Conservation (phyloP, 2,797 vertebrate genomes). For the Malurus leucopterus region DNA sequence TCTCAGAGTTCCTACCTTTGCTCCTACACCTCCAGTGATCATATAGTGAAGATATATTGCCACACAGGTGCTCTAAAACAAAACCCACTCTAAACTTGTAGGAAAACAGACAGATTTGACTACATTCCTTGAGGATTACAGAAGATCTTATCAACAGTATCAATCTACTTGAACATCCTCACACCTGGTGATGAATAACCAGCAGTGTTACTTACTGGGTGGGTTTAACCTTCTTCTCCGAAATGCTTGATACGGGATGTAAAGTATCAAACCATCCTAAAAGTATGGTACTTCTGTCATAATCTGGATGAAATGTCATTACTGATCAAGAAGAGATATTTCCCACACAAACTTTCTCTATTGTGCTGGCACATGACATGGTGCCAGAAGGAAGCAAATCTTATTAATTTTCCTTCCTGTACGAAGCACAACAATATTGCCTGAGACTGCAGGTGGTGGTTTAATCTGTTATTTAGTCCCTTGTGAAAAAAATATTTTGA, state of each 20-base stretch:
- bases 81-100: background rate
- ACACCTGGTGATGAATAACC: background rate
- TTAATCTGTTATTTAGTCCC: background rate
- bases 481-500: background rate
- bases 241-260: background rate
- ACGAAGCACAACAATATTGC: background rate
- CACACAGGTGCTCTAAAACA: background rate
- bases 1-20: background rate
- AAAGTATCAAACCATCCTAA: background rate
- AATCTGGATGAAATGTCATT: background rate
- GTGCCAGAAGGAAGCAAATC: background rate
- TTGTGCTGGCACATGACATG: background rate
- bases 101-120: background rate
- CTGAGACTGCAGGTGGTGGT: rapidly evolving
- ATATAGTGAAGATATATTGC: background rate
- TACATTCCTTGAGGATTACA: background rate
- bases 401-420: background rate
- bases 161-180: background rate
- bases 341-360: background rate
- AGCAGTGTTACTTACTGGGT: background rate
- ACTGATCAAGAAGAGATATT: background rate
- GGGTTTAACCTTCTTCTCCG: background rate
- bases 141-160: background rate
- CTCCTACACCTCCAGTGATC: background rate
- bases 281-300: background rate